These are phyloP conservation scores for Diorhabda sublineata DNA, from an alignment of 1,140 invertebrate genomes.

Conservation along the genomic window DNA sequence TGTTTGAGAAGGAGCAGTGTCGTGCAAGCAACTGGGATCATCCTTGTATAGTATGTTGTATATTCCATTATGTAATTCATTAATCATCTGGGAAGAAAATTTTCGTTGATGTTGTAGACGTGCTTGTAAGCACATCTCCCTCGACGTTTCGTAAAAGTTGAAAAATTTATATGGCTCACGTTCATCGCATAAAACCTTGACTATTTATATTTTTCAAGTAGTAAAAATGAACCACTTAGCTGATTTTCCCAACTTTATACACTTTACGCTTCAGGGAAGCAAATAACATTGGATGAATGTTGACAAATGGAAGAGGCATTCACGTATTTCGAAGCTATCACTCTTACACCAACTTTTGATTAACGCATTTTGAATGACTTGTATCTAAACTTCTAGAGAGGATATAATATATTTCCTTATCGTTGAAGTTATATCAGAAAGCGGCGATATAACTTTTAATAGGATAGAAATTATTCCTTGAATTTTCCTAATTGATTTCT, in stretches of 20 bases:
- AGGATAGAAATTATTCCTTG: neutral
- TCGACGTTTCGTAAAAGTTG: conserved; percentile 1
- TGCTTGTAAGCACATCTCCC: neutral
- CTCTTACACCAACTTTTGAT: conserved; percentile 4
- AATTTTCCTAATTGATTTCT: neutral
- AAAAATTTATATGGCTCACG: conserved; percentile 8
- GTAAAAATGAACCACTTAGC: conserved; percentile 11
- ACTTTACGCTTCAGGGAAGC: neutral
- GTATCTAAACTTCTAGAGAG: neutral
- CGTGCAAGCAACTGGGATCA: too few species aligned
- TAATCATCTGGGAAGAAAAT: too few species aligned
- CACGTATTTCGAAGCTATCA: conserved; percentile 8
- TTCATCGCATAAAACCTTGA: conserved; percentile 3
- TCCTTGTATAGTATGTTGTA: too few species aligned
- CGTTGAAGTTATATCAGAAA: neutral
- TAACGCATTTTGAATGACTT: conserved; percentile 11
- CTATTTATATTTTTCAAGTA: conserved; percentile 8
- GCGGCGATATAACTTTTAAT: neutral
- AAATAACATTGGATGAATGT: conserved; percentile 11
- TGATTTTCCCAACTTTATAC: conserved; percentile 12
- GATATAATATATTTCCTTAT: neutral
- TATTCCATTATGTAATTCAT: too few species aligned
- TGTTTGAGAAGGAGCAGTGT: too few species aligned
- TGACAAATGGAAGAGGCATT: conserved; percentile 8
- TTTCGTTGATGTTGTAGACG: too few species aligned